A percentile compares a stretch with the other conserved stretches of the same genome.
Evolutionary conservation across 2,888 invertebrate species (phyloP).

Genomic region (Xanthia togata): DNA sequence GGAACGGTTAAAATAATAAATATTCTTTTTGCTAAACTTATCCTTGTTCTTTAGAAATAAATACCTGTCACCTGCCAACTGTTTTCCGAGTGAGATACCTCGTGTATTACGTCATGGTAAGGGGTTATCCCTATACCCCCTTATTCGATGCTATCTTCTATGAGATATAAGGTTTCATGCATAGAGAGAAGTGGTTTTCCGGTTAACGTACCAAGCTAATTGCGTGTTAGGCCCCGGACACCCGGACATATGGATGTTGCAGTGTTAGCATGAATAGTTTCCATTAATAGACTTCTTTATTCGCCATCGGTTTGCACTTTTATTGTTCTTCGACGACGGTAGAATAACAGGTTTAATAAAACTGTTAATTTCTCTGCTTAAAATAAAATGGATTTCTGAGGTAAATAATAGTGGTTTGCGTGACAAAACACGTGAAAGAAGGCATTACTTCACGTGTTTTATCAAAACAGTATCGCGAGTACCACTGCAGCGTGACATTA

Average conservation of each 20-base stretch:
- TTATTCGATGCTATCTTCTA: conserved; percentile 28
- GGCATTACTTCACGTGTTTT: background rate
- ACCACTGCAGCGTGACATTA: background rate
- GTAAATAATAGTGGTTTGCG: background rate
- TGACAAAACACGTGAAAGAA: too few species aligned
- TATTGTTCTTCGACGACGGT: conserved; percentile 15
- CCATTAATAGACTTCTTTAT: conserved; percentile 31
- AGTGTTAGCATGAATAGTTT: background rate
- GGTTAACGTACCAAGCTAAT: conserved; percentile 12
- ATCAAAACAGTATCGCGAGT: background rate
- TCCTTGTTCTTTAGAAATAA: conserved; percentile 8
- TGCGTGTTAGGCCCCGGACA: background rate
- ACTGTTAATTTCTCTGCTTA: background rate
- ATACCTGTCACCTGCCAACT: conserved; percentile 18
- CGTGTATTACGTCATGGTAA: conserved; percentile 17
- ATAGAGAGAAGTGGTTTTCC: conserved; percentile 19
- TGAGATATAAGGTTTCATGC: conserved; percentile 7
- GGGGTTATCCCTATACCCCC: background rate
- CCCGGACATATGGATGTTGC: conserved; percentile 8
- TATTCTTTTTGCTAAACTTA: conserved; percentile 11
- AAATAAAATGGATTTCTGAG: conserved; percentile 10
- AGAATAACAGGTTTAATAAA: conserved; percentile 7
- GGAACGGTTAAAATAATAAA: conserved; percentile 2
- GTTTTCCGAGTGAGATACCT: conserved; percentile 24
- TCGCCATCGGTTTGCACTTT: conserved; percentile 21